Conservation (phyloP, 2,888 invertebrate species). For the Biston betularia region DNA sequence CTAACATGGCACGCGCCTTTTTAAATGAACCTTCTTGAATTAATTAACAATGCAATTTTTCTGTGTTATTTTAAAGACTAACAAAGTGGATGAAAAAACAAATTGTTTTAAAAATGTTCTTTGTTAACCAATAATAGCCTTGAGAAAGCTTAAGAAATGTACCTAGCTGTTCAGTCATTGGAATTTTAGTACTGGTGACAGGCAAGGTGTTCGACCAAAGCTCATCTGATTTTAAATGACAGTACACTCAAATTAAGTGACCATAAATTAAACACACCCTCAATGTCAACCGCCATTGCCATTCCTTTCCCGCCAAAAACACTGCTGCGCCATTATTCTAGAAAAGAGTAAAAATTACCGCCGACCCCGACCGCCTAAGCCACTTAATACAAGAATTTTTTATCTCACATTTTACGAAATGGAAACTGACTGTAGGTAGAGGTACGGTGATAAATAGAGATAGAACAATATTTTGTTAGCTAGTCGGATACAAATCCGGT, state of each 20-base stretch:
- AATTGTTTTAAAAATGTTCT: no score
- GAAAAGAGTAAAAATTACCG: slow-evolving; percentile 53
- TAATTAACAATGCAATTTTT: slow-evolving; percentile 19
- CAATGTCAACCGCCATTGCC: slow-evolving; percentile 20
- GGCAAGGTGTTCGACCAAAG: no score
- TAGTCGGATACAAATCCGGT: slow-evolving; percentile 11
- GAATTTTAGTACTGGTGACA: no score
- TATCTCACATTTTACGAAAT: slow-evolving; percentile 63
- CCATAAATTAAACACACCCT: slow-evolving; percentile 27
- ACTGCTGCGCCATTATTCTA: slow-evolving; percentile 27
- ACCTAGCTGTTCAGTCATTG: no score
- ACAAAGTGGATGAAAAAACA: no score
- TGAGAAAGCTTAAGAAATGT: no score
- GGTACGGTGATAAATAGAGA: slow-evolving; percentile 23
- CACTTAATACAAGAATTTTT: slow-evolving; percentile 57
- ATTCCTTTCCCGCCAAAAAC: slow-evolving; percentile 23
- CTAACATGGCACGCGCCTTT: slow-evolving; percentile 28
- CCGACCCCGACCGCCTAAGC: slow-evolving; percentile 37
- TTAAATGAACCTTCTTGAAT: slow-evolving; percentile 25
- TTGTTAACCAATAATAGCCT: no score
- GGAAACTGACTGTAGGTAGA: slow-evolving; percentile 55
- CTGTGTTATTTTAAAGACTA: slow-evolving; percentile 2
- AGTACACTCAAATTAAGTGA: slow-evolving; percentile 4
- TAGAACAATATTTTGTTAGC: not conserved
- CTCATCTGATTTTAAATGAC: no score